Percentiles rank a stretch among this genome's conserved stretches.
These are phyloP conservation scores for Eristalis pertinax DNA, from an alignment of 2,888 invertebrate genomes.

Conservation along the genomic window DNA sequence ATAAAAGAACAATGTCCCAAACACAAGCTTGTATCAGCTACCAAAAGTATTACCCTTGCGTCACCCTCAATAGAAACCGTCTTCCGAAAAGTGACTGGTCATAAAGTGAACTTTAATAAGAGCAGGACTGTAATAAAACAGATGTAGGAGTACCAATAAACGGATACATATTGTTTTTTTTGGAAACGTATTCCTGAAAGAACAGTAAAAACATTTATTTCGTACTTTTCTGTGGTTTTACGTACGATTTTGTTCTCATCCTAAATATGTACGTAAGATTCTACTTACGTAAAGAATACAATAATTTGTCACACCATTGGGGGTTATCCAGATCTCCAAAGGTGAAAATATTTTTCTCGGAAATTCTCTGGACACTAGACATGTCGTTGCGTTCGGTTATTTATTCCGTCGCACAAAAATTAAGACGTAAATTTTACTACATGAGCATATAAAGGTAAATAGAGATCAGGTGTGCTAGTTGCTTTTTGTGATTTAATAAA, in stretches of 20 bases:
- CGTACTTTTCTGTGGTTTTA: background rate
- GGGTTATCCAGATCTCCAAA: background rate
- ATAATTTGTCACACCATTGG: background rate
- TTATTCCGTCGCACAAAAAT: background rate
- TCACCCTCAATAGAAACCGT: background rate
- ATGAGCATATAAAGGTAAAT: background rate
- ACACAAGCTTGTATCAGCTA: background rate
- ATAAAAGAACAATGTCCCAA: background rate
- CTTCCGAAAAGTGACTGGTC: background rate
- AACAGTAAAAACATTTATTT: background rate
- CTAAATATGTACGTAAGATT: background rate
- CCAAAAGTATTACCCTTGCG: background rate
- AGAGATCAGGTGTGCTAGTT: background rate
- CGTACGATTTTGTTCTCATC: background rate
- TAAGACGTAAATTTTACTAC: background rate
- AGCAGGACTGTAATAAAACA: background rate
- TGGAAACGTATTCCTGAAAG: background rate
- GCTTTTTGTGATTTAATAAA: background rate
- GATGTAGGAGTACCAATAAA: background rate
- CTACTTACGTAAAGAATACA: background rate
- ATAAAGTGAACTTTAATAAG: background rate
- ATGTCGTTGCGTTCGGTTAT: background rate
- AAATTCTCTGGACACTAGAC: background rate
- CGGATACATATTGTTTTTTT: background rate
- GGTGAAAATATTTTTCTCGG: background rate